Percentiles rank a stretch among this genome's conserved stretches.
Evolutionary conservation across 2,888 invertebrate species (phyloP).

Genomic region (Leucophenga montana): DNA sequence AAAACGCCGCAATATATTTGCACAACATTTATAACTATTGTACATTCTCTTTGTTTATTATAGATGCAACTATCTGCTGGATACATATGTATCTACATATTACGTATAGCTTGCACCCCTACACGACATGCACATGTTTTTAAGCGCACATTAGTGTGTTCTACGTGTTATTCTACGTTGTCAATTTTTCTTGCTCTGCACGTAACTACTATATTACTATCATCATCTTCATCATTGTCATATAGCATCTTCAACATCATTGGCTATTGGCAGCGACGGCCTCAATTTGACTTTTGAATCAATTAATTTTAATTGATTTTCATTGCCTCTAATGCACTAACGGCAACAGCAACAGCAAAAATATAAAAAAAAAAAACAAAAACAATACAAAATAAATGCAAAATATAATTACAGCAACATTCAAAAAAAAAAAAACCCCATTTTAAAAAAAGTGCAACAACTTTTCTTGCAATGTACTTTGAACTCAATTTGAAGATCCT

Average conservation of each 20-base stretch:
- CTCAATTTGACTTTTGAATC: constrained; percentile 60
- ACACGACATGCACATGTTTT: too few relatives aligned
- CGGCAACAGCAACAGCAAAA: constrained; percentile 22
- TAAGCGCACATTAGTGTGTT: too few relatives aligned
- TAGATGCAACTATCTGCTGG: too few relatives aligned
- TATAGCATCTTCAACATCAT: constrained; percentile 3
- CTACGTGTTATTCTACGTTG: neutral
- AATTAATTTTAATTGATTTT: constrained; percentile 69
- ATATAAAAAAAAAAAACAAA: constrained; percentile 23
- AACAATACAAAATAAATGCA: neutral
- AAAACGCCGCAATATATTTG: too few relatives aligned
- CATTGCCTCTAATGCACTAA: constrained; percentile 60
- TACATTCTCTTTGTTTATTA: too few relatives aligned
- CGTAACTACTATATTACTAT: neutral
- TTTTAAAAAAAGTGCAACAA: neutral
- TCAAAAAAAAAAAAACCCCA: neutral
- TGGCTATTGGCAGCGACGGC: neutral
- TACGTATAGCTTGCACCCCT: too few relatives aligned
- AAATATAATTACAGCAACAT: neutral
- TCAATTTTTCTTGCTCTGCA: neutral
- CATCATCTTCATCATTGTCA: constrained; percentile 10
- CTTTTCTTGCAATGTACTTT: neutral
- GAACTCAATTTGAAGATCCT: constrained; percentile 4
- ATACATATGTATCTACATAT: too few relatives aligned
- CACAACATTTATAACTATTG: too few relatives aligned